These are phyloP conservation scores for Xestia sexstrigata DNA, from an alignment of 2,888 invertebrate genomes.

Conservation along the genomic window DNA sequence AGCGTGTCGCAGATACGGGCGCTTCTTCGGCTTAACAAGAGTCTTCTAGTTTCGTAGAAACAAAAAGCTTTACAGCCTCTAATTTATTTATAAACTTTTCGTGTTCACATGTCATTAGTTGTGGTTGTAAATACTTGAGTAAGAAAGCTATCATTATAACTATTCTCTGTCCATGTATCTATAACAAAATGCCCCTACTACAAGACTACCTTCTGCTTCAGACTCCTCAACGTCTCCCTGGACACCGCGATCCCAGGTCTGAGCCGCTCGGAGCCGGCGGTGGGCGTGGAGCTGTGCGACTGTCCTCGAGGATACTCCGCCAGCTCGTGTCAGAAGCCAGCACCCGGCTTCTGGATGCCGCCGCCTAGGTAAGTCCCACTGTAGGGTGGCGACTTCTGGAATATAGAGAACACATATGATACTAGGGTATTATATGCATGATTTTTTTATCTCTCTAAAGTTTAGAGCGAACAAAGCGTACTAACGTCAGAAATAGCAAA, in stretches of 20 bases:
- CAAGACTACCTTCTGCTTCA: slow-evolving; percentile 58
- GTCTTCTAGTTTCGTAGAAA: too few relatives aligned
- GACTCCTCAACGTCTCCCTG: slow-evolving; percentile 94
- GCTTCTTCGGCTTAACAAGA: background rate
- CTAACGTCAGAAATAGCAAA: too few relatives aligned
- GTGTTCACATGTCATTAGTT: background rate
- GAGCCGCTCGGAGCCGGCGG: slow-evolving; percentile 93
- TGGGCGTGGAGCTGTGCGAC: slow-evolving; percentile 96
- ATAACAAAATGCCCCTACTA: too few relatives aligned
- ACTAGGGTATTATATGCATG: too few relatives aligned
- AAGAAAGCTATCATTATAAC: background rate
- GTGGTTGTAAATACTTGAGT: background rate
- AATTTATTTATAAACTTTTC: background rate
- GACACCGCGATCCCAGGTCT: slow-evolving; percentile 94
- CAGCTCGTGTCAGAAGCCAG: slow-evolving; percentile 97
- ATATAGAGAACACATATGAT: background rate
- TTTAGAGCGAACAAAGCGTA: too few relatives aligned
- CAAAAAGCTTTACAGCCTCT: background rate
- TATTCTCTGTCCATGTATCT: too few relatives aligned
- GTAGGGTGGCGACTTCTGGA: background rate
- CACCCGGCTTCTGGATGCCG: slow-evolving; percentile 95
- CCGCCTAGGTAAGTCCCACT: slow-evolving; percentile 70
- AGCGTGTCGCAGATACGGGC: too few relatives aligned
- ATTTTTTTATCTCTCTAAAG: too few relatives aligned
- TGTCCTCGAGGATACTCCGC: slow-evolving; percentile 96